A percentile compares a stretch with the other conserved stretches of the same genome.
Conservation (phyloP, 2,797 vertebrate genomes). For the Salmo trutta region DNA sequence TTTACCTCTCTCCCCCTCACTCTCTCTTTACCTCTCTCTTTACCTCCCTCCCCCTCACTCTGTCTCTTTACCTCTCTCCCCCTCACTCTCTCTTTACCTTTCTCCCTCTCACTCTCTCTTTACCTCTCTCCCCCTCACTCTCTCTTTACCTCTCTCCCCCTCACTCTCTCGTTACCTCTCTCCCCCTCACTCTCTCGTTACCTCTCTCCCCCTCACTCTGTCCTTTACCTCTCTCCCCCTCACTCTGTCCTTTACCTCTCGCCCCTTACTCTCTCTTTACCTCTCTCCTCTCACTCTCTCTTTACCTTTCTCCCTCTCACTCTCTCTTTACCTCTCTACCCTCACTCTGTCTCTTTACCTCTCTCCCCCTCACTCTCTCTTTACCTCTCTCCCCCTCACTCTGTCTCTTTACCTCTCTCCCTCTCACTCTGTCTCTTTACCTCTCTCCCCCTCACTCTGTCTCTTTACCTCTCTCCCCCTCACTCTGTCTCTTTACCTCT, state of each 20-base stretch:
- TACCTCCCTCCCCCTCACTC: conserved; percentile 3
- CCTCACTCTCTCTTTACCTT: too few relatives aligned
- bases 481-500: neutral
- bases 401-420: conserved; percentile 1
- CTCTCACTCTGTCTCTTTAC: neutral
- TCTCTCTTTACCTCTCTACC: conserved; percentile 12
- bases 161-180: conserved; percentile 9
- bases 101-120: conserved; percentile 17
- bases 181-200: conserved; percentile 11
- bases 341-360: neutral
- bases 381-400: conserved; percentile 18
- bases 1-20: conserved; percentile 17
- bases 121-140: too few relatives aligned
- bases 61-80: neutral
- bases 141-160: conserved; percentile 5
- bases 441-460: conserved; percentile 4
- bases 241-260: neutral
- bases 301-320: neutral
- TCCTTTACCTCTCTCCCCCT: neutral
- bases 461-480: conserved; percentile 1
- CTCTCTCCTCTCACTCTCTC: conserved; percentile 11
- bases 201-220: conserved; percentile 11
- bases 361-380: conserved; percentile 17
- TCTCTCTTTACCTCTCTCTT: neutral
- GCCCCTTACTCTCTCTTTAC: conserved; percentile 21